Base-by-base conservation (phyloP, 2,113 vertebrate species). In the Porphyrio hochstetteri region DNA sequence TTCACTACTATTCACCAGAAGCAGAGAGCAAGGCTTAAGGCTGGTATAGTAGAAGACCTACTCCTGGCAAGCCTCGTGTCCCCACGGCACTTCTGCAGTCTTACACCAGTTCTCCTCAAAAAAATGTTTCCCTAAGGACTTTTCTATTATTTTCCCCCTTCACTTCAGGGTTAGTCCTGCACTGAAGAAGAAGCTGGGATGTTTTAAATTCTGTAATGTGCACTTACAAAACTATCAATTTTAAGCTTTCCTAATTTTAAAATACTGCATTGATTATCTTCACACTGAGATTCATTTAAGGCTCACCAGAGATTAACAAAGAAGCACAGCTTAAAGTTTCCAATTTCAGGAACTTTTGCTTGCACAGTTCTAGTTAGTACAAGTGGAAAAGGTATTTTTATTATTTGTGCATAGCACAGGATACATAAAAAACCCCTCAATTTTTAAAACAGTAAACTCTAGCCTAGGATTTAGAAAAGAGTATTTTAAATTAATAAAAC, bases 261-360 rank as follows among this genome's bases (percentile, higher is more conserved):
- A 93, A 88, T 89, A 21, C 31, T 59, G 38, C 44, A 68, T 29
- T 82, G 88, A 83, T 76, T 94, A 69, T 72, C 95, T 84, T 87
- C 88, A 79, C 79, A 89, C 40, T 31, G 28, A 81, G 83, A 50
- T 72, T 72, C 40, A 78, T 94, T 84, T 38, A 78, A 93, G 29
- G 72, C 64, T 93, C 56, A 11, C n/a, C 88, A 67, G 72, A 72
- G 44, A 87, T 64, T 50, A 83, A 94, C 65, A 94, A 92, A 88
- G 72, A 8, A 68, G 48, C 48, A 75, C 65, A 82, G 88, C 15
- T 24, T 87, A 72, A 96, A 86, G 77, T 61, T 91, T 90, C 83
- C 81, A 35, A 76, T 82, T 95, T 92, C 88, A 82, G 44, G 65
- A 90, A 83, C 52, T 86, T 94, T 50, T 81, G 56, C 75, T 94